phyloP scores from a whole-genome alignment of 92 coral and sea anemone species.

The Zoanthus solanderi region DNA sequence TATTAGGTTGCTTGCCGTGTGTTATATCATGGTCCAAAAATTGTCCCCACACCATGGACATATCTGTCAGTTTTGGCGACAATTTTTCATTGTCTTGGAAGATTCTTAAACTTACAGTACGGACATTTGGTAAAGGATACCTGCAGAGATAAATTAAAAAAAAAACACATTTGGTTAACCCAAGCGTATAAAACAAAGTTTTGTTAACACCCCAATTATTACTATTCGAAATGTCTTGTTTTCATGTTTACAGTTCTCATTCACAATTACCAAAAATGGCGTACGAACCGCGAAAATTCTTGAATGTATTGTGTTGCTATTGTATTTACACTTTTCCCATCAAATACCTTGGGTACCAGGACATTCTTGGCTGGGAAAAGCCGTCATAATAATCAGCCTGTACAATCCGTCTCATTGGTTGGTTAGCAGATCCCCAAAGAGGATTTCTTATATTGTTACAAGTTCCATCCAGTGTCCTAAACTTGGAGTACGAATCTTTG shows the following conservation, averaged over 20 bases:
- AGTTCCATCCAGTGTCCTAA: conserved; percentile 70
- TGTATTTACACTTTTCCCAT: neutral
- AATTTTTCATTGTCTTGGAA: conserved; percentile 46
- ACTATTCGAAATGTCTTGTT: no score
- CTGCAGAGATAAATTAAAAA: neutral
- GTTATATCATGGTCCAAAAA: conserved; percentile 80
- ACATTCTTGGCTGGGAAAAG: conserved; percentile 53
- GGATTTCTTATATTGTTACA: conserved; percentile 73
- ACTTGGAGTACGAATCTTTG: conserved; percentile 21
- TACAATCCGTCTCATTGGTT: conserved; percentile 52
- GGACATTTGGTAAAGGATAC: conserved; percentile 55
- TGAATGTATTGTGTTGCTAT: neutral
- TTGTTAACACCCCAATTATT: no score
- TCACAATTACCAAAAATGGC: no score
- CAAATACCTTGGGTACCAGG: conserved; percentile 13
- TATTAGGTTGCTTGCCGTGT: conserved; percentile 40
- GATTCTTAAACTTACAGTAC: conserved; percentile 39
- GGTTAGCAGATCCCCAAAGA: conserved; percentile 61
- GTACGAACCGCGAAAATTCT: no score
- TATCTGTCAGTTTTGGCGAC: conserved; percentile 49
- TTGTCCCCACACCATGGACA: conserved; percentile 82
- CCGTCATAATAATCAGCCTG: conserved; percentile 67
- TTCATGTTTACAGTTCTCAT: no score
- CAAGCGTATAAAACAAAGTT: neutral
- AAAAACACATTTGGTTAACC: neutral